These are phyloP conservation scores for Tiaroga cobitis DNA, from an alignment of 2,797 vertebrate genomes.

Conservation along the genomic window DNA sequence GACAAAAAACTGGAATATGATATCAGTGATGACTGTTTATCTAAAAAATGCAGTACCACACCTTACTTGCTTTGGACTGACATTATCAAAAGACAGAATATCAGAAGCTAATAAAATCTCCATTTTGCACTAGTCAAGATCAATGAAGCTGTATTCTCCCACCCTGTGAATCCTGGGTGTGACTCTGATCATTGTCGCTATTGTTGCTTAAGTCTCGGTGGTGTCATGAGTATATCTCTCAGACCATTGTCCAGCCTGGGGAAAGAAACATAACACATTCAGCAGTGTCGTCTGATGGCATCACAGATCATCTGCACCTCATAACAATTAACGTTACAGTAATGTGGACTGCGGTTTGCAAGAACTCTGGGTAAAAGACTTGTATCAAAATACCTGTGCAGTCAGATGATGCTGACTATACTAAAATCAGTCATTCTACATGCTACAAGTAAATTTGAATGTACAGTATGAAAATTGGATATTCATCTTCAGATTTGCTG, in stretches of 20 bases:
- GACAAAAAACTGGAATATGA: neutral
- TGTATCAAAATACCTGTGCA: neutral
- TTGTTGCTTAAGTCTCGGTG: neutral
- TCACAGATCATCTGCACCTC: neutral
- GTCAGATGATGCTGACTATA: neutral
- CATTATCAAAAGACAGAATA: conserved; percentile 4
- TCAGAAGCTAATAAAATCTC: neutral
- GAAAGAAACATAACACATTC: conserved; percentile 29
- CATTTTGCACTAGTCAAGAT: neutral
- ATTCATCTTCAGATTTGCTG: neutral
- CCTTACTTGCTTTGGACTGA: neutral
- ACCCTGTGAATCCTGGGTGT: conserved; percentile 32
- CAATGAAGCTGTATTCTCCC: neutral
- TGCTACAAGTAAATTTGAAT: neutral
- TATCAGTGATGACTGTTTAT: neutral
- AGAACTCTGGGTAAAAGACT: neutral
- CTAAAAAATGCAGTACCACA: neutral
- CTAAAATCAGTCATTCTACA: neutral
- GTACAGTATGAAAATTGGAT: neutral
- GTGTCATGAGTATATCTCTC: neutral
- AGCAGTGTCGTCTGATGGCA: neutral
- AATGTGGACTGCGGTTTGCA: neutral
- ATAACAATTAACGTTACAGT: neutral
- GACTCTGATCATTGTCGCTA: conserved; percentile 15
- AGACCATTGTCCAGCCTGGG: conserved; percentile 25